Base-by-base conservation (phyloP, 2,888 invertebrate species). In the Chironomus tentans region DNA sequence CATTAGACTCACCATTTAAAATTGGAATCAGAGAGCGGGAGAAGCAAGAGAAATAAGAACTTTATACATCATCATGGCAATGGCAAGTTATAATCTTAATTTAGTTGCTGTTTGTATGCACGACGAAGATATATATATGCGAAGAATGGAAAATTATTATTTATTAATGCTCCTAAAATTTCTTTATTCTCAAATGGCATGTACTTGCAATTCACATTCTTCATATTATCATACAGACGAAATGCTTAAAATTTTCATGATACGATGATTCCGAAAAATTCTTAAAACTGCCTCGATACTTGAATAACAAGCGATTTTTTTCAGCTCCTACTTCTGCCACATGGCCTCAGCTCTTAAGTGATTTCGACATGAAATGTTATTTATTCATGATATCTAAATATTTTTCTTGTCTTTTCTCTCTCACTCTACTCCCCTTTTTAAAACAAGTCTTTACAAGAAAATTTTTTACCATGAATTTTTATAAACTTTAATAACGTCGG, bases 91-190 rank as follows among this genome's bases (percentile, higher is more conserved):
- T 62, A 62, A 74, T 74, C 74, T 74, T 68, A 74, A 74, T 74
- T 74, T 74, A 74, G 74, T 68, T 38, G 56, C 62, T 72, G 21
- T 72, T 70, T 62, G 62, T 72, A 72, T 74, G 74, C 74, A 74
- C 18, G 56, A 50, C 4, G 12, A 61, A 3, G 56, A 56, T 18
- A 18, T 18, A n/a, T n/a, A 18, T 18, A 15, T 7, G 47, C 46
- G 28, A 74, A 65, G 22, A 74, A 62, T 65, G 47, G 62, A 74
- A 68, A 74, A 74, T 74, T 62, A 68, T 74, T 68, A 68, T 74
- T 74, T 74, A 74, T 74, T 74, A 65, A 28, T 65, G 65, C 56
- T 18, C n/a, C 56, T 56, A 38, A 38, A 38, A 38, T 38, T 38
- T 38, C 38, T 38, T 38, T 56, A 56, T n/a, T 56, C 56, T 56